phyloP scores from a whole-genome alignment of 2,888 invertebrate species.

The Hetaerina titia region DNA sequence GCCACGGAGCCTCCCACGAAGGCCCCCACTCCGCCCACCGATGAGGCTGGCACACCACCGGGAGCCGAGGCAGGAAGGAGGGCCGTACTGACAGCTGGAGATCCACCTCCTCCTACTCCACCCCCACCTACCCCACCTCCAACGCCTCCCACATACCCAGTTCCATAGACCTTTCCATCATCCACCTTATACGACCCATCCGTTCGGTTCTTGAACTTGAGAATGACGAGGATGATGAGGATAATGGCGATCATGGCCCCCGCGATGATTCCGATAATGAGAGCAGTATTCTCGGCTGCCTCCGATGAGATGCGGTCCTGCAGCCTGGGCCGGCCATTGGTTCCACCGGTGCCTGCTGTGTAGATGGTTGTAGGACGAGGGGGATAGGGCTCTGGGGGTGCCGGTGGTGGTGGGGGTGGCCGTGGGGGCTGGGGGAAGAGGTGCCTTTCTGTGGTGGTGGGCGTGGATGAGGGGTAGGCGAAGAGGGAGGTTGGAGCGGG shows the following conservation, averaged over 20 bases:
- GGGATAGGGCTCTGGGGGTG: slow-evolving; percentile 73
- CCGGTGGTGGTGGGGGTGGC: slow-evolving; percentile 74
- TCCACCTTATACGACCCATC: slow-evolving; percentile 97
- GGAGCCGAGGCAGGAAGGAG: slow-evolving; percentile 82
- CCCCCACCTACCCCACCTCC: slow-evolving; percentile 81
- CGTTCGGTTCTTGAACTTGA: slow-evolving; percentile 91
- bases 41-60: slow-evolving; percentile 73
- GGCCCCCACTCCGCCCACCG: slow-evolving; percentile 71
- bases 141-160: slow-evolving; percentile 78
- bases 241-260: slow-evolving; percentile 94
- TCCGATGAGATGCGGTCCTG: slow-evolving; percentile 80
- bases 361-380: slow-evolving; percentile 70
- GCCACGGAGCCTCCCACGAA: neutral
- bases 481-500: slow-evolving; percentile 69
- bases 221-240: slow-evolving; percentile 91
- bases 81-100: slow-evolving; percentile 83
- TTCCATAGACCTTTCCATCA: slow-evolving; percentile 86
- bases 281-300: slow-evolving; percentile 86
- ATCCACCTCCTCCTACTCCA: slow-evolving; percentile 77
- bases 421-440: slow-evolving; percentile 46
- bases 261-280: slow-evolving; percentile 90
- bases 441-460: neutral
- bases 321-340: slow-evolving; percentile 74
- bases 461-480: slow-evolving; percentile 12
- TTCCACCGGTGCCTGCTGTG: slow-evolving; percentile 72